phyloP scores from a whole-genome alignment of 1,140 invertebrate genomes.

The Tetramorium parvispinum region DNA sequence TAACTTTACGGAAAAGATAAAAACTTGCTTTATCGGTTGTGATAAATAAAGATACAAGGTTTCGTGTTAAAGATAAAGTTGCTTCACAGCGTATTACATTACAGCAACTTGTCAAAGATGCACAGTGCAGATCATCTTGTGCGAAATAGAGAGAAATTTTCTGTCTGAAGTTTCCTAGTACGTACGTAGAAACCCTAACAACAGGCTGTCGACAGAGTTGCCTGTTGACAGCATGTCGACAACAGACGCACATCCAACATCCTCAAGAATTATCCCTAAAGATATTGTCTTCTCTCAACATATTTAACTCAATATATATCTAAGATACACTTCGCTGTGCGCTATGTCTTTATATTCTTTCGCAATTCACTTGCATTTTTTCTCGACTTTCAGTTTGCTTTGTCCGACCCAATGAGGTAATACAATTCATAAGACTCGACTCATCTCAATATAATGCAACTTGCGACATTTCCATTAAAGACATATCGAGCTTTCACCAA shows the following conservation, averaged over 20 bases:
- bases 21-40: background rate
- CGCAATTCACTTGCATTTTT: background rate
- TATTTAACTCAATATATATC: constrained; percentile 9
- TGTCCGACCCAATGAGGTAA: constrained; percentile 11
- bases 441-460: background rate
- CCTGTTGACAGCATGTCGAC: constrained; percentile 5
- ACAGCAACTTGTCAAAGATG: constrained; percentile 15
- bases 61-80: background rate
- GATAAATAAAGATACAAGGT: constrained; percentile 22
- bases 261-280: constrained; percentile 54
- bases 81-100: background rate
- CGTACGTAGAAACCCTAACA: constrained; percentile 63
- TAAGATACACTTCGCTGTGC: background rate
- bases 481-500: background rate
- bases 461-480: background rate
- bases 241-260: constrained; percentile 61
- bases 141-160: constrained; percentile 30
- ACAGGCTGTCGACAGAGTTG: constrained; percentile 47
- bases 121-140: background rate
- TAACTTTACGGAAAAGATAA: background rate
- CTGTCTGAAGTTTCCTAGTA: constrained; percentile 14
- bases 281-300: constrained; percentile 52
- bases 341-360: background rate
- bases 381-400: background rate
- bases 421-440: constrained; percentile 4